Percentiles rank a stretch among this genome's conserved stretches.
phyloP scores from a whole-genome alignment of 2,113 vertebrate species.

The Eleginops maclovinus region DNA sequence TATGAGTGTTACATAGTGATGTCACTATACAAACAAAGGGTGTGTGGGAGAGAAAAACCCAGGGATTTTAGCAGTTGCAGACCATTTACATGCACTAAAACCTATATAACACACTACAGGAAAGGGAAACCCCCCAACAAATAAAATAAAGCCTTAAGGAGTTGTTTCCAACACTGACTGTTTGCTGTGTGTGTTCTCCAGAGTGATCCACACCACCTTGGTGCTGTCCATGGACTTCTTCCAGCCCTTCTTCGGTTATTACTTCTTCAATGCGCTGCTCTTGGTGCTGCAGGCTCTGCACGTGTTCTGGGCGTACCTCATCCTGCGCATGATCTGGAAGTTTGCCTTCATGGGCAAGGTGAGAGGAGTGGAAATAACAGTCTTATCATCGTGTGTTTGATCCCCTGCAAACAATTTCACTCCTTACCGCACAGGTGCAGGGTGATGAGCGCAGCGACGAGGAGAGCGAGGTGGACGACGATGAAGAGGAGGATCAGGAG shows the following conservation, averaged over 20 bases:
- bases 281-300: slow-evolving; percentile 89
- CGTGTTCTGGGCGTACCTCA: slow-evolving; percentile 93
- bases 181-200: slow-evolving; percentile 61
- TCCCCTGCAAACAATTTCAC: too few species aligned
- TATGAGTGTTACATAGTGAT: too few species aligned
- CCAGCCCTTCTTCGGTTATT: slow-evolving; percentile 90
- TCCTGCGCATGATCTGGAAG: slow-evolving; percentile 91
- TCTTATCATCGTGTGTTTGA: too few species aligned
- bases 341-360: slow-evolving; percentile 90
- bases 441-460: slow-evolving; percentile 93
- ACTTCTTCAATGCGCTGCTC: slow-evolving; percentile 90
- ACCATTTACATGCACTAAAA: too few species aligned
- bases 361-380: slow-evolving; percentile 11
- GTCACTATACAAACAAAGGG: too few species aligned
- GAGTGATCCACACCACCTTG: slow-evolving; percentile 86
- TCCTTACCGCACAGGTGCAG: slow-evolving; percentile 83
- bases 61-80: too few species aligned
- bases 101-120: too few species aligned
- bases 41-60: too few species aligned
- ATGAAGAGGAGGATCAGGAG: slow-evolving; percentile 80
- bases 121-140: too few species aligned
- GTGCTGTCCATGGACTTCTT: slow-evolving; percentile 84
- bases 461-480: slow-evolving; percentile 89
- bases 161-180: not conserved
- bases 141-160: too few species aligned